phyloP scores from a whole-genome alignment of 2,797 vertebrate genomes.

The Heteromormyrus szaboi region DNA sequence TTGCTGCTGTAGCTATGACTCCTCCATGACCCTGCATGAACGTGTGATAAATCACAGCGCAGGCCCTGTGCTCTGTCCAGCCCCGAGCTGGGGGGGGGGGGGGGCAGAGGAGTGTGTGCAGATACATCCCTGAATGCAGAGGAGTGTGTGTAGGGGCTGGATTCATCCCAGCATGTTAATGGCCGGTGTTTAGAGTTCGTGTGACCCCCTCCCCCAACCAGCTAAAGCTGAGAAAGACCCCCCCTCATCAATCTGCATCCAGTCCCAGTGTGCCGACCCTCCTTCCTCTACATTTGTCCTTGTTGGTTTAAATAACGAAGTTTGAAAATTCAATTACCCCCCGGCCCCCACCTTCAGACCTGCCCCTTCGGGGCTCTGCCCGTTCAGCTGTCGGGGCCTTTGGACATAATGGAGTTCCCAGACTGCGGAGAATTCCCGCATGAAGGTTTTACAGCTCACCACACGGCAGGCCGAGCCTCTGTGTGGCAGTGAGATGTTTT shows the following conservation, averaged over 20 bases:
- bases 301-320: slow-evolving; percentile 16
- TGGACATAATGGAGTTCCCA: slow-evolving; percentile 43
- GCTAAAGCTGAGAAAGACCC: neutral
- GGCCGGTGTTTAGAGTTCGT: slow-evolving; percentile 65
- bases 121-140: no score
- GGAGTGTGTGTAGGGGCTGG: slow-evolving; percentile 34
- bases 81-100: slow-evolving; percentile 14
- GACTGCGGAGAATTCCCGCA: slow-evolving; percentile 47
- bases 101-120: neutral
- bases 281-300: neutral
- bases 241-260: neutral
- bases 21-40: slow-evolving; percentile 4
- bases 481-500: neutral
- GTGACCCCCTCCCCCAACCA: slow-evolving; percentile 53
- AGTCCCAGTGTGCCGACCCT: neutral
- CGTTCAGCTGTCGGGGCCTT: slow-evolving; percentile 43
- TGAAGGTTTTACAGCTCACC: slow-evolving; percentile 21
- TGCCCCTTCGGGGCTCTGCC: neutral
- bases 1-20: neutral
- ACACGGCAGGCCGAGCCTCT: neutral
- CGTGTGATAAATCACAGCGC: neutral
- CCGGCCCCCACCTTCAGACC: slow-evolving; percentile 23
- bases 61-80: slow-evolving; percentile 13
- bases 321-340: slow-evolving; percentile 35
- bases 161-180: slow-evolving; percentile 73